Base-by-base conservation (phyloP, 2,888 invertebrate genomes). In the Orthonychiurus folsomi region DNA sequence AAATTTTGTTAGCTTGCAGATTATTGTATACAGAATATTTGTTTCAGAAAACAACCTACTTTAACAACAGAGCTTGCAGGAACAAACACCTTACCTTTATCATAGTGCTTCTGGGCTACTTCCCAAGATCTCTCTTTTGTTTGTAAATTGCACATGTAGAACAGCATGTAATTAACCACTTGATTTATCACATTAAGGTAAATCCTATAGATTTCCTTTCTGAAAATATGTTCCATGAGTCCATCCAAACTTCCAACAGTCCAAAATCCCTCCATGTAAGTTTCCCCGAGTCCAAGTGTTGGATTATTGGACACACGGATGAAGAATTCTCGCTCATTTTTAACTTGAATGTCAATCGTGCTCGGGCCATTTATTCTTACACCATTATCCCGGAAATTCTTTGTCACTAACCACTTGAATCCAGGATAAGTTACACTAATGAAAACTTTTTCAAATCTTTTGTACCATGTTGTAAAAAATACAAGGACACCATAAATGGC, bases 251-350 rank as follows among this genome's bases (percentile, higher is more conserved):
- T 63, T 21, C 59, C 63, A 23, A 59, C 59, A 21, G 63, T 63
- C 65, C 65, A 69, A 18, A 47, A 26, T 1, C 65, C 64, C 9
- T 70, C 70, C 67, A 69, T 67, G 61, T 67, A 70, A 18, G 56
- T 58, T 55, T 70, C 68, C 50, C 70, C 70, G 23, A 70, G 27
- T 9, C 67, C 70, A 20, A 70, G 47, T 2, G 67, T 55, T 1
- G 66, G 62, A 58, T 68, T 64, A 23, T 62, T 63, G 23, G 63
- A 57, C 1, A 70, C 56, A 37, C 64, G 58, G 0, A 56, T 27
- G 53, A 67, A 70, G 55, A 70, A 70, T 21, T 69, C 64, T n/a
- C 56, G 52, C 5, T 65, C 63, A 57, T 70, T 62, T 48, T 63
- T 50, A 18, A 48, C 18, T 12, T 52, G 37, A 2, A 62, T 27